Conservation (phyloP, 2,113 vertebrate species). For the Rhinopomastus cyanomelas region DNA sequence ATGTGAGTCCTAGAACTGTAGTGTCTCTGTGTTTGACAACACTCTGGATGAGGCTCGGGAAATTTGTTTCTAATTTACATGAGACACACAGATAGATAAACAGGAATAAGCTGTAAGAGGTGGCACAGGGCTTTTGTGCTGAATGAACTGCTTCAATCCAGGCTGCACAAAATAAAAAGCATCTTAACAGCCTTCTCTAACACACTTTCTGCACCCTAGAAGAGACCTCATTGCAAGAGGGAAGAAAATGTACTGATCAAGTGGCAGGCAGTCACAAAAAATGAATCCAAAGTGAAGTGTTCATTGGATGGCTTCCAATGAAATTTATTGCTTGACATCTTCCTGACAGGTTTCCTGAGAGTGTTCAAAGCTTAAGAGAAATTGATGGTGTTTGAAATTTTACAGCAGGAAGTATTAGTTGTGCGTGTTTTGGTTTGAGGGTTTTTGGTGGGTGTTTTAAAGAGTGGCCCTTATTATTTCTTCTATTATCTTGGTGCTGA, state of each 20-base stretch:
- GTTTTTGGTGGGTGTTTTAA: neutral
- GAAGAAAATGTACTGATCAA: neutral
- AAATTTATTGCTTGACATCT: neutral
- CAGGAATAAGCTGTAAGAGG: neutral
- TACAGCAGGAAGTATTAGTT: neutral
- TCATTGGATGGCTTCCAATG: neutral
- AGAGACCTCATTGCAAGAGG: neutral
- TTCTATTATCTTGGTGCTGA: neutral
- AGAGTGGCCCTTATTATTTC: neutral
- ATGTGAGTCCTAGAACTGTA: neutral
- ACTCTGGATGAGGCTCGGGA: neutral
- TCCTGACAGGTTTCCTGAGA: neutral
- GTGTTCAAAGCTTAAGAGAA: neutral
- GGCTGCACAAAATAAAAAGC: neutral
- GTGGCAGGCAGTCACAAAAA: neutral
- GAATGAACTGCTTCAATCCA: neutral
- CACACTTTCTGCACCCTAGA: neutral
- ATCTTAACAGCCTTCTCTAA: neutral
- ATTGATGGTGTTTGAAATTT: neutral
- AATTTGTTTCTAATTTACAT: neutral
- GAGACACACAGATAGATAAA: accelerated
- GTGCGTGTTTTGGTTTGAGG: neutral
- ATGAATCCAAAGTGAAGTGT: neutral
- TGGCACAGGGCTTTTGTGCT: neutral
- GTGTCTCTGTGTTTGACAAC: neutral